A percentile compares a stretch with the other conserved stretches of the same genome.
phyloP scores from a whole-genome alignment of 2,797 vertebrate species.

The Tamandua tetradactyla region DNA sequence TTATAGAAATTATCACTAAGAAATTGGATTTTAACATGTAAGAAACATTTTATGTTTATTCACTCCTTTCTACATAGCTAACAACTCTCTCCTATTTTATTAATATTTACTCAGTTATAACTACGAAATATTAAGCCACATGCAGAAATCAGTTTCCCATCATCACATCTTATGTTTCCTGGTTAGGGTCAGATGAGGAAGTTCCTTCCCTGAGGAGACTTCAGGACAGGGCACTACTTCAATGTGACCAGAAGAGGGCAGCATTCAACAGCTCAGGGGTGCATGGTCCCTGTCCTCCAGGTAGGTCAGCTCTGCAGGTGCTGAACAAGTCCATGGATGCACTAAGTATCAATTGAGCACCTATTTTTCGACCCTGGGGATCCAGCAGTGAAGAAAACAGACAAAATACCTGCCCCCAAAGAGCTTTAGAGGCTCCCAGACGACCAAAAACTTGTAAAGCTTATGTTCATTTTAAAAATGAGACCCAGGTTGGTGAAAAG shows the following conservation, averaged over 20 bases:
- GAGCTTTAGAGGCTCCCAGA: neutral
- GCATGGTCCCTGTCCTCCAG: neutral
- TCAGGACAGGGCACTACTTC: rapidly evolving
- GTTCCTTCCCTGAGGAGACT: rapidly evolving
- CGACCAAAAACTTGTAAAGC: neutral
- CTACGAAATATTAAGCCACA: neutral
- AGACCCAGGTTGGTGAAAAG: neutral
- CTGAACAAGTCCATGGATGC: neutral
- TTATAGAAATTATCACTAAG: neutral
- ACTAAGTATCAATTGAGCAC: rapidly evolving
- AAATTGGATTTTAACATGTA: neutral
- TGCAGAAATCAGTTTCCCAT: neutral
- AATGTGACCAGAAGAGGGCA: neutral
- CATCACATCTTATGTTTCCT: rapidly evolving
- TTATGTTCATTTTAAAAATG: neutral
- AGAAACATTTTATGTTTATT: neutral
- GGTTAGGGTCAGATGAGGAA: no score
- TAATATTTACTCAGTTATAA: neutral
- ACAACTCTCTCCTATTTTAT: neutral
- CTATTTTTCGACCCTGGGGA: no score
- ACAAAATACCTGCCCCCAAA: neutral
- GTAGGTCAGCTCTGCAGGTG: no score
- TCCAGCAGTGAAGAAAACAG: no score
- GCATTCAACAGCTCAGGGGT: neutral
- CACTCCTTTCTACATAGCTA: neutral